phyloP scores from a whole-genome alignment of 2,797 vertebrate genomes.

The Syngnathus acus region DNA sequence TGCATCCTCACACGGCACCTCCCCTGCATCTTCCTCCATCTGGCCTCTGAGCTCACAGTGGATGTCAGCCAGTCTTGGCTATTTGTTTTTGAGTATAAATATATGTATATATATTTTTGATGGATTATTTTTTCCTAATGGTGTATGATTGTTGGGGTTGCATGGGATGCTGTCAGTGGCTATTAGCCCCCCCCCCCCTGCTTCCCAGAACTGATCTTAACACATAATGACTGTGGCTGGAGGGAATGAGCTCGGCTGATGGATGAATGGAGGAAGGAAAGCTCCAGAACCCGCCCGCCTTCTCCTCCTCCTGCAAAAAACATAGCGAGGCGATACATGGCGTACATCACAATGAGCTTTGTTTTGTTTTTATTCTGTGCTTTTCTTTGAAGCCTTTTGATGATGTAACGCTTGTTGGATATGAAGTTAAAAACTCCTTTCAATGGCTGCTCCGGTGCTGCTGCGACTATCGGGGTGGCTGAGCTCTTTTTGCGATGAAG shows the following conservation, averaged over 20 bases:
- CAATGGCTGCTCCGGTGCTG: not conserved
- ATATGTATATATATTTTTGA: too few relatives aligned
- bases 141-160: constrained; percentile 9
- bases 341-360: constrained; percentile 26
- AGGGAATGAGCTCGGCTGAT: constrained; percentile 38
- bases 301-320: constrained; percentile 12
- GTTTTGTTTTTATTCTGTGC: constrained; percentile 1
- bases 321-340: constrained; percentile 10
- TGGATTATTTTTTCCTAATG: not conserved
- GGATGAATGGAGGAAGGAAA: constrained; percentile 25
- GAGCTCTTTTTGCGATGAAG: constrained; percentile 33
- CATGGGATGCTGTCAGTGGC: constrained; percentile 13
- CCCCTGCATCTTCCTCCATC: constrained; percentile 48
- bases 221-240: constrained; percentile 48
- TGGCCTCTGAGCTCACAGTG: not conserved
- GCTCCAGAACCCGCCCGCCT: constrained; percentile 31
- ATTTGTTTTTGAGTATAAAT: too few relatives aligned
- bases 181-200: constrained; percentile 27
- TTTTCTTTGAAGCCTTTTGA: not conserved
- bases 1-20: constrained; percentile 3
- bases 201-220: constrained; percentile 46
- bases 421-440: not conserved
- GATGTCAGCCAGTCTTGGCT: not conserved
- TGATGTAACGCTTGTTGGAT: not conserved
- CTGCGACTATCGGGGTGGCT: constrained; percentile 20